Base-by-base conservation (phyloP, 1,140 invertebrate genomes). In the Euwallacea similis region DNA sequence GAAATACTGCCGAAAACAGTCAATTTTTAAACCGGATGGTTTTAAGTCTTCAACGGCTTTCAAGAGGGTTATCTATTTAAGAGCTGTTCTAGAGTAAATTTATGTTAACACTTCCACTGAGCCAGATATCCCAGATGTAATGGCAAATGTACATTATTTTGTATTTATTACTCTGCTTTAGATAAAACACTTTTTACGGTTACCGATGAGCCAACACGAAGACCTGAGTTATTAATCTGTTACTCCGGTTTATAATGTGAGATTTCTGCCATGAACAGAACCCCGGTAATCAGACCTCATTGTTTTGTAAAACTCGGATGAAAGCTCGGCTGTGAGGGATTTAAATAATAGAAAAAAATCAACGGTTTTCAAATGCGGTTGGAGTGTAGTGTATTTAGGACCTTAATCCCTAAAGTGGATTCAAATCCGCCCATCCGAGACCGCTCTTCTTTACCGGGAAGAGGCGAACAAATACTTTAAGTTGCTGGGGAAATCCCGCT, bases 391-490 rank as follows among this genome's bases (percentile, higher is more conserved):
- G 69, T 64, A 64, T 71, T 71, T 71, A 65, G 62, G 16, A 56
- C 54, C 16, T 56, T 71, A 71, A 71, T 71, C 69, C 55, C 21
- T 71, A 71, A 71, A 71, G 69, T 71, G 69, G 69, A 71, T 71
- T 71, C 54, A 71, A 71, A 71, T 65, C 63, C 62, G 47, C 43
- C 61, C 54, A 21, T 47, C 42, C 54, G 13, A 64, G 62, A 55
- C 69, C 69, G 55, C 69, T 71, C 62, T 53, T 71, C 65, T 71
- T 65, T 65, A 56, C 61, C 62, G 62, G 55, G 54, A 71, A 65
- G 53, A 65, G 69, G 62, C 69, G 62, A 46, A 71, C 69, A 71
- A 71, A 71, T 71, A 71, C 69, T 71, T 71, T 71, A 71, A 71
- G 69, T 71, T 62, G n/a, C 69, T 54, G 61, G 60, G 58, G 62